Percentiles rank a stretch among this genome's conserved stretches.
These are phyloP conservation scores for Heliangelus exortis DNA, from an alignment of 2,797 vertebrate species.

Conservation along the genomic window DNA sequence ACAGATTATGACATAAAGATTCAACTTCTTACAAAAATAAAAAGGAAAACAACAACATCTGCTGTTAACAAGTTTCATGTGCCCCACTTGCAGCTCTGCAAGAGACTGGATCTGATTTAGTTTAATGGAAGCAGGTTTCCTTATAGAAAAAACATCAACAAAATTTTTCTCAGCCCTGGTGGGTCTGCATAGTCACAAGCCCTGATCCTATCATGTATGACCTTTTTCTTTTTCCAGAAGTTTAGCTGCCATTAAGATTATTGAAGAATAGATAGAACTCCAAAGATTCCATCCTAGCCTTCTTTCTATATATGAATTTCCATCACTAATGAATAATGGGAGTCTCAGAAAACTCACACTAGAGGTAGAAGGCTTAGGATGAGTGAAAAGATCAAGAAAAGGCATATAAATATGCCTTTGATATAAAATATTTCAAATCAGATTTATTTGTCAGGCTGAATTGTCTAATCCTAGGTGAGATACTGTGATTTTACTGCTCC, in stretches of 20 bases:
- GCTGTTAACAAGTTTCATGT: conserved; percentile 41
- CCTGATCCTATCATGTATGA: background rate
- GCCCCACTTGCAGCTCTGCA: background rate
- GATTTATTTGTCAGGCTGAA: background rate
- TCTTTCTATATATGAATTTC: background rate
- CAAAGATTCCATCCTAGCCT: background rate
- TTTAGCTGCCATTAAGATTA: background rate
- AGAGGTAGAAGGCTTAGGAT: background rate
- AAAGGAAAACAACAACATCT: background rate
- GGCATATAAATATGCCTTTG: background rate
- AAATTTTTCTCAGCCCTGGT: background rate
- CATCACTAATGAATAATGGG: background rate
- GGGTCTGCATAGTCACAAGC: background rate
- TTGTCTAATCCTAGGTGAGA: background rate
- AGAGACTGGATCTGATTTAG: background rate
- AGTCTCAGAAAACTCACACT: background rate
- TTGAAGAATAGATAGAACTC: background rate
- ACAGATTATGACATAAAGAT: background rate
- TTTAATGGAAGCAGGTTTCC: background rate
- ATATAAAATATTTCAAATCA: background rate
- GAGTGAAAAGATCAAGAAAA: background rate
- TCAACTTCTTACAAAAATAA: background rate
- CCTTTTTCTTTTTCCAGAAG: rapidly evolving
- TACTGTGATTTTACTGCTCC: background rate
- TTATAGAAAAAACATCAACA: background rate